A percentile compares a stretch with the other conserved stretches of the same genome.
phyloP scores from a whole-genome alignment of 2,113 vertebrate genomes.

The Chrysochloris asiatica region DNA sequence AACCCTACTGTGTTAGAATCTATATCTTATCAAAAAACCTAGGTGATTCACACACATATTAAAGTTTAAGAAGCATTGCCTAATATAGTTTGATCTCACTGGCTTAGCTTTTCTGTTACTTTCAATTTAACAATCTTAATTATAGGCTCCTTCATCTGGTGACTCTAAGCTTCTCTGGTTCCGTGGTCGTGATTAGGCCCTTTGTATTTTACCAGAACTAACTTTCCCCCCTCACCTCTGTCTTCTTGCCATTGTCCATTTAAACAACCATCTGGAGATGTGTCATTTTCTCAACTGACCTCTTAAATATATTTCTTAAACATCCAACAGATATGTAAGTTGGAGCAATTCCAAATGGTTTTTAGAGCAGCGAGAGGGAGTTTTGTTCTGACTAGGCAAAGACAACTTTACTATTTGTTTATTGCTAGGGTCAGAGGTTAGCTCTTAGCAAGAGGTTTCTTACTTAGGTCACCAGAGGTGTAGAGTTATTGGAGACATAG shows the following conservation, averaged over 20 bases:
- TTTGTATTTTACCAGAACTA: slow-evolving; percentile 5
- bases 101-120: background rate
- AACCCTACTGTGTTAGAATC: background rate
- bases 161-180: background rate
- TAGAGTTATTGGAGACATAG: slow-evolving; percentile 55
- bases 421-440: slow-evolving; percentile 73
- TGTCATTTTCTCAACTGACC: slow-evolving; percentile 66
- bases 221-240: background rate
- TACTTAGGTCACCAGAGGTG: slow-evolving; percentile 60
- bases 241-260: slow-evolving; percentile 58
- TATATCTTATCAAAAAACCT: background rate
- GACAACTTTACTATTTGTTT: slow-evolving; percentile 82
- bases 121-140: background rate
- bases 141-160: slow-evolving; percentile 57
- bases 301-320: slow-evolving; percentile 75
- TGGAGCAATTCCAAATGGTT: slow-evolving; percentile 76
- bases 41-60: background rate
- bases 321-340: slow-evolving; percentile 69
- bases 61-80: slow-evolving; percentile 7
- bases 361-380: slow-evolving; percentile 73
- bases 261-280: slow-evolving; percentile 67
- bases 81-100: background rate
- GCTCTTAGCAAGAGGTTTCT: slow-evolving; percentile 70
- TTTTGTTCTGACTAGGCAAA: slow-evolving; percentile 75
- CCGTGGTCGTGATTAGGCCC: background rate